phyloP scores from a whole-genome alignment of 2,888 invertebrate species.

The Xestia rhomboidea region DNA sequence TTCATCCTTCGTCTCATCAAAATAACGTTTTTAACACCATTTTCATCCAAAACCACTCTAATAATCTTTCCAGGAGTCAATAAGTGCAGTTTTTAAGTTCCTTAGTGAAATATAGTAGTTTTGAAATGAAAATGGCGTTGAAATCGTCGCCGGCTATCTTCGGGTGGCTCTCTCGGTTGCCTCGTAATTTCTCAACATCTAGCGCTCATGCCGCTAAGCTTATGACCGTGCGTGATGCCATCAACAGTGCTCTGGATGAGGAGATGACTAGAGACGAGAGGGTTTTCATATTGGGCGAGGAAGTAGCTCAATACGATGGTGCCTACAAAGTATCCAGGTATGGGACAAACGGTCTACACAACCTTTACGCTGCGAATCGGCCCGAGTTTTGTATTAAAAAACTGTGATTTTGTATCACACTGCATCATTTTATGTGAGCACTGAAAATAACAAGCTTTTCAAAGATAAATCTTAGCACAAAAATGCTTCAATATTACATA shows the following conservation, averaged over 20 bases:
- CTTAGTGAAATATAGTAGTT: conserved; percentile 63
- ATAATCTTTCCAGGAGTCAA: conserved; percentile 68
- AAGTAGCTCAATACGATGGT: conserved; percentile 99
- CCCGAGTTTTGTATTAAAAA: conserved; percentile 18
- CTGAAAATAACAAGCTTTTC: not conserved
- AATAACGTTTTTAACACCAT: conserved; percentile 78
- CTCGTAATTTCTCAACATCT: conserved; percentile 85
- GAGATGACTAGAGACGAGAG: conserved; percentile 98
- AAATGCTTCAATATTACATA: conserved; percentile 77
- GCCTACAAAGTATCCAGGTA: conserved; percentile 97
- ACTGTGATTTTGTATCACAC: not conserved
- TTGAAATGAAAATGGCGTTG: conserved; percentile 85
- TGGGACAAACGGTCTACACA: conserved; percentile 49
- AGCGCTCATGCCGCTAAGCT: conserved; percentile 89
- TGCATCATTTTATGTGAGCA: not conserved
- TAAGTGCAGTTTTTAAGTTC: conserved; percentile 70
- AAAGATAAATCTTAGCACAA: conserved; percentile 7
- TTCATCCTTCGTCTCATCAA: conserved; percentile 84
- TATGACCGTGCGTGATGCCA: conserved; percentile 98
- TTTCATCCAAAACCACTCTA: conserved; percentile 74
- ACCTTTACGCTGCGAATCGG: conserved; percentile 47
- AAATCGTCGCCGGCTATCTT: conserved; percentile 86
- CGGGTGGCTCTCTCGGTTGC: conserved; percentile 78
- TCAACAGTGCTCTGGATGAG: conserved; percentile 98
- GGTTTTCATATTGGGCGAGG: conserved; percentile 98